Evolutionary conservation across 2,113 vertebrate genomes (phyloP).

Genomic region (Martes martes): DNA sequence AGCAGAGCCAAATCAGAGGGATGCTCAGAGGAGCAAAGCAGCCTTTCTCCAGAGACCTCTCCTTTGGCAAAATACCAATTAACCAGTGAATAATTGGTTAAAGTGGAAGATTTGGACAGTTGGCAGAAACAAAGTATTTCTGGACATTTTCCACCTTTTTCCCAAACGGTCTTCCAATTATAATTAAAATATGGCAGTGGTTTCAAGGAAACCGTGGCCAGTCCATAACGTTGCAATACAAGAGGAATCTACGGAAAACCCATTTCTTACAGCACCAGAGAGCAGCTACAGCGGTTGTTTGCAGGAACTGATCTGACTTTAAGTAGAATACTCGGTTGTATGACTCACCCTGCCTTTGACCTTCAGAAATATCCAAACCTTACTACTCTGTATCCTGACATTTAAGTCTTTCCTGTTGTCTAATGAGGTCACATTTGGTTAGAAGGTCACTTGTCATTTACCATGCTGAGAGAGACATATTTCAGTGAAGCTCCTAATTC

Average conservation of each 20-base stretch:
- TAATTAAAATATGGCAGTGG: slow-evolving; percentile 71
- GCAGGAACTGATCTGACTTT: slow-evolving; percentile 70
- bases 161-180: slow-evolving; percentile 62
- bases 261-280: slow-evolving; percentile 61
- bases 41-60: neutral
- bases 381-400: slow-evolving; percentile 76
- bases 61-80: slow-evolving; percentile 2
- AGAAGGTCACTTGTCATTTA: slow-evolving; percentile 82
- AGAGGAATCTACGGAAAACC: slow-evolving; percentile 73
- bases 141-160: slow-evolving; percentile 54
- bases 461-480: slow-evolving; percentile 74
- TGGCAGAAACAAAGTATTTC: slow-evolving; percentile 56
- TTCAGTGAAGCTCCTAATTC: slow-evolving; percentile 81
- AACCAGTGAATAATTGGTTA: slow-evolving; percentile 50
- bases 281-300: slow-evolving; percentile 57
- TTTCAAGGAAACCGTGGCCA: slow-evolving; percentile 67
- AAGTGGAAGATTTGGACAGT: slow-evolving; percentile 55
- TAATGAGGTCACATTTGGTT: slow-evolving; percentile 73
- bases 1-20: neutral
- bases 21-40: neutral
- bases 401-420: slow-evolving; percentile 82
- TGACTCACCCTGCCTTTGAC: slow-evolving; percentile 79
- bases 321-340: slow-evolving; percentile 75
- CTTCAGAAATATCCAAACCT: slow-evolving; percentile 84
- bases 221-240: neutral